Percentiles rank a stretch among this genome's conserved stretches.
Conservation (phyloP, 1,140 invertebrate genomes). For the Caenorhabditis tropicalis region DNA sequence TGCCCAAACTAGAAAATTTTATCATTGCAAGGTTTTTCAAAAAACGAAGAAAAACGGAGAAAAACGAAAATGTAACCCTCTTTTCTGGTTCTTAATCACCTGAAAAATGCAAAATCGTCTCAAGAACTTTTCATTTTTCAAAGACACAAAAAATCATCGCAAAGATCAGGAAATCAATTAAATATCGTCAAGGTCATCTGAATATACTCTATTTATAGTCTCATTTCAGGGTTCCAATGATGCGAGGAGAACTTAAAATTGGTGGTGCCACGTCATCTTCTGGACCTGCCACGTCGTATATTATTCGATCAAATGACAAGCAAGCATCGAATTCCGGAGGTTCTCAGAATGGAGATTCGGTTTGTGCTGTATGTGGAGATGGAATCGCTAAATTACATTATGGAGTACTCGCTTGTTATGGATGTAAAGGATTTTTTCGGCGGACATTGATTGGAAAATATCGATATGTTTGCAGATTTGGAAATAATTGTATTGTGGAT, state of each 20-base stretch:
- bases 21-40: background rate
- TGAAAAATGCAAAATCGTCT: constrained; percentile 19
- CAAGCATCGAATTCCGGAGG: background rate
- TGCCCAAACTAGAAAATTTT: background rate
- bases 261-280: constrained; percentile 13
- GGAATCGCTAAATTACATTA: constrained; percentile 70
- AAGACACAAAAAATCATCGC: background rate
- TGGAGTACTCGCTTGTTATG: constrained; percentile 69
- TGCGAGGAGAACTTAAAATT: constrained; percentile 1
- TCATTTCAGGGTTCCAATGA: constrained; percentile 33
- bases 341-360: constrained; percentile 58
- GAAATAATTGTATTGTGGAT: constrained; percentile 71
- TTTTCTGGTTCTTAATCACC: constrained; percentile 16
- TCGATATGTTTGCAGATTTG: constrained; percentile 69
- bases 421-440: constrained; percentile 68
- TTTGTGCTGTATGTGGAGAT: constrained; percentile 70
- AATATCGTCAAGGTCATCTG: background rate
- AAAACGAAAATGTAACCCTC: background rate
- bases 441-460: constrained; percentile 71
- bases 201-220: background rate
- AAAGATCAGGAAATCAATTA: constrained; percentile 8
- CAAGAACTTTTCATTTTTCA: background rate
- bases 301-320: background rate
- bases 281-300: background rate
- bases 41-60: background rate